Conservation (phyloP, 2,888 invertebrate genomes). For the Automeris io region DNA sequence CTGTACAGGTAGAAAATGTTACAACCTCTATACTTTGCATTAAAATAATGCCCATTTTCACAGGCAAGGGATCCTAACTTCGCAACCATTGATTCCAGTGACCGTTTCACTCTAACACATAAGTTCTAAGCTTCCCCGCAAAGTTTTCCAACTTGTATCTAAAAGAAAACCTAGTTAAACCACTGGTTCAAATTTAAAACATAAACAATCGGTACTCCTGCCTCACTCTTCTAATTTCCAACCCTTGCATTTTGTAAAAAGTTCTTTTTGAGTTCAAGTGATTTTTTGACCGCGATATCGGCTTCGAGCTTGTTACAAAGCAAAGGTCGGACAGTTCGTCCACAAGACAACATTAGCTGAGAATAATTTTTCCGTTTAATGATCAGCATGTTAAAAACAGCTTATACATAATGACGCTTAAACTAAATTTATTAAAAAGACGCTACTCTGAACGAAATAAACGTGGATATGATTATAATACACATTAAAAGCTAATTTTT, state of each 20-base stretch:
- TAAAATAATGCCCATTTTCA: slow-evolving; percentile 92
- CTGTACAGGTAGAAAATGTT: slow-evolving; percentile 73
- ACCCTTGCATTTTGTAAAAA: slow-evolving; percentile 67
- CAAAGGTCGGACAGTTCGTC: slow-evolving; percentile 72
- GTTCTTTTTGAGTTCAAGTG: slow-evolving; percentile 43
- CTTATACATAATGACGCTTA: slow-evolving; percentile 55
- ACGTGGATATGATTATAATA: slow-evolving; percentile 46
- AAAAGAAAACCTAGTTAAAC: slow-evolving; percentile 63
- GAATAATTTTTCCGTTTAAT: slow-evolving; percentile 74
- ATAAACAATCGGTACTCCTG: slow-evolving; percentile 54
- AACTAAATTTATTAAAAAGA: slow-evolving; percentile 40
- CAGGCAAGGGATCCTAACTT: slow-evolving; percentile 77
- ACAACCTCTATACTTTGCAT: slow-evolving; percentile 95
- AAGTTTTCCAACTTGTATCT: slow-evolving; percentile 68
- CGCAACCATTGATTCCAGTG: slow-evolving; percentile 69
- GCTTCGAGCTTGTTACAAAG: slow-evolving; percentile 59
- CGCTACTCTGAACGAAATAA: slow-evolving; percentile 44
- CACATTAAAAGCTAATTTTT: slow-evolving; percentile 70
- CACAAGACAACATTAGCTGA: slow-evolving; percentile 72
- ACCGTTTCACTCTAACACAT: slow-evolving; percentile 66
- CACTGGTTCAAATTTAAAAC: slow-evolving; percentile 51
- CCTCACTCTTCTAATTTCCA: slow-evolving; percentile 51
- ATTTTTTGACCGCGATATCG: slow-evolving; percentile 37
- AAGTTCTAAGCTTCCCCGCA: slow-evolving; percentile 76
- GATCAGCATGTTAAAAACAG: slow-evolving; percentile 70